Base-by-base conservation (phyloP, 2,888 invertebrate genomes). In the Ichneumon xanthorius region DNA sequence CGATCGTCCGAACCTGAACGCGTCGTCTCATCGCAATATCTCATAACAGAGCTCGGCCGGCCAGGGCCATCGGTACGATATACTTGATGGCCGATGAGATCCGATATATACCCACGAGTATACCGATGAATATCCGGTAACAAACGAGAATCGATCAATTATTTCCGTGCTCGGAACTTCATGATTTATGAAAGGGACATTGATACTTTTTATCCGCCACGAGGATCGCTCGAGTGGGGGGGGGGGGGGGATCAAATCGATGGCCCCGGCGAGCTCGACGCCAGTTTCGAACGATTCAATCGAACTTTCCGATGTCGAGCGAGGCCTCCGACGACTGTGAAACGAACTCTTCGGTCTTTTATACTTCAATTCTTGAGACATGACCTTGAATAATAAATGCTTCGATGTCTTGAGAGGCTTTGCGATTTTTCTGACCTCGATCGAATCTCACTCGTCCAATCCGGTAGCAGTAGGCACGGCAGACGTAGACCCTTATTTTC, bases 41-140 rank as follows among this genome's bases (percentile, higher is more conserved):
- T 76, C 76, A 73, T 81, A 79, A 83, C 71, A 53, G 80, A 71
- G 73, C 77, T 82, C 83, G 85, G 85, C 83, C 87, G 79, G 76
- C 84, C 85, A 53, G 26, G 53, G 53, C 70, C 78, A 45, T 71
- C 61, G 11, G 37, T 50, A 50, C 61, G 68, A 72, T 65, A 77
- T 53, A 50, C 71, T 55, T 65, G 61, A 71, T 55, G 45, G 73
- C 26, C 45, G 68, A 73, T 70, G 78, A 37, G 7, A 45, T 19
- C 37, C 50, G 79, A 80, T 72, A 37, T 72, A 19, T 53, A 48
- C 7, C 70, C 53, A 68, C 45, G 58, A 58, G 33, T 45, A 33
- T 73, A 73, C 16, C 53, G 72, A 73, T 48, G 73, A 81, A 78
- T 63, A 78, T 85, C 80, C 73, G 80, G 53, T 78, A 81, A 75